phyloP scores from a whole-genome alignment of 2,113 vertebrate genomes.

The Sporophila hypoxantha region DNA sequence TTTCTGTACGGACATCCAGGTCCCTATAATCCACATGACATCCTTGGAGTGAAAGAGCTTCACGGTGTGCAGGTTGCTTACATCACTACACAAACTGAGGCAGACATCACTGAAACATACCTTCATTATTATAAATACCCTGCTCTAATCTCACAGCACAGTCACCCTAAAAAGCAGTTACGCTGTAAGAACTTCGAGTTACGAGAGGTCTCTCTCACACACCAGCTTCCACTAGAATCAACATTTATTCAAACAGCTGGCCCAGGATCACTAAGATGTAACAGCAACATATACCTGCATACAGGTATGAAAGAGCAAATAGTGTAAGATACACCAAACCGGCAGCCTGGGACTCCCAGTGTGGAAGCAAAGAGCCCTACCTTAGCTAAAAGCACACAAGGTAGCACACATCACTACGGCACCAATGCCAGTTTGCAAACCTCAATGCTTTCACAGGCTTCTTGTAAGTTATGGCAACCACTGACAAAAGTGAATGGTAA shows the following conservation, averaged over 20 bases:
- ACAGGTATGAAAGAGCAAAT: not conserved
- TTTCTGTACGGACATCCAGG: not conserved
- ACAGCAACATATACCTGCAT: not conserved
- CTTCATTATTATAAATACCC: not conserved
- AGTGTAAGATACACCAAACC: not conserved
- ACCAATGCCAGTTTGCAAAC: not conserved
- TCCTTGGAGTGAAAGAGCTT: not conserved
- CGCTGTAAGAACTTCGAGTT: not conserved
- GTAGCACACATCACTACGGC: not conserved
- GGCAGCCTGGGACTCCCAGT: not conserved
- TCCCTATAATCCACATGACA: not conserved
- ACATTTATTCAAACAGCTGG: not conserved
- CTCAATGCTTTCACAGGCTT: fast-evolving
- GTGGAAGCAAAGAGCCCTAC: not conserved
- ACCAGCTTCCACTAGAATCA: not conserved
- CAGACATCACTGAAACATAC: not conserved
- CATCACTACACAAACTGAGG: not conserved
- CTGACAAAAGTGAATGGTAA: not conserved
- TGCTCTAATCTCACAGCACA: not conserved
- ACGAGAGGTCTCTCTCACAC: not conserved
- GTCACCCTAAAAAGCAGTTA: not conserved
- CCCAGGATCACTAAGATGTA: not conserved
- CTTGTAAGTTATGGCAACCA: not conserved
- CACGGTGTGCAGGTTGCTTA: not conserved
- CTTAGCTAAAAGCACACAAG: not conserved